phyloP scores from a whole-genome alignment of 2,888 invertebrate species.

The Hirtodrosophila duncani region DNA sequence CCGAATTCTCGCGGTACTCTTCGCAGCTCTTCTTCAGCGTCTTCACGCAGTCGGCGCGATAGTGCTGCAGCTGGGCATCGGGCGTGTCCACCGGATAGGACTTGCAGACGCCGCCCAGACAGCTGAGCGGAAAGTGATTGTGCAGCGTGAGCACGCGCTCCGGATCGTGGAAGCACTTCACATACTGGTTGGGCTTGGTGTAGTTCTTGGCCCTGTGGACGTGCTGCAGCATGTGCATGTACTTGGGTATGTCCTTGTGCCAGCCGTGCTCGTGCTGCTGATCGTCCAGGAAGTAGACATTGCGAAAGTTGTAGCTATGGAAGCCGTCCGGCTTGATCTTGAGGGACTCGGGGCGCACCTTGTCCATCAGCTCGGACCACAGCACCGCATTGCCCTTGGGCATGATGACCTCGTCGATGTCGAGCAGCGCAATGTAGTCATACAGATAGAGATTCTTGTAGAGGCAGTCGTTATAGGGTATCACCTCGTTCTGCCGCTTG shows the following conservation, averaged over 20 bases:
- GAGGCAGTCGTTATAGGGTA: conserved; percentile 97
- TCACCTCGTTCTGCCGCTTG: conserved; percentile 95
- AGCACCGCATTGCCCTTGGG: conserved; percentile 84
- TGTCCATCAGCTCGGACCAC: conserved; percentile 89
- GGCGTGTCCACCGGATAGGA: conserved; percentile 89
- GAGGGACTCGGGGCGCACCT: conserved; percentile 83
- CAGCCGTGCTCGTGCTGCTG: conserved; percentile 88
- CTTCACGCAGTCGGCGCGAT: conserved; percentile 94
- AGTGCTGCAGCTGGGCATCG: conserved; percentile 94
- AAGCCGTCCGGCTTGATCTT: conserved; percentile 82
- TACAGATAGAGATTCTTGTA: conserved; percentile 95
- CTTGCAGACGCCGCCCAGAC: conserved; percentile 90
- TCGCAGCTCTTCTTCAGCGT: conserved; percentile 90
- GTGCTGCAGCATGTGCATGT: conserved; percentile 96
- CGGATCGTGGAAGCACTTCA: conserved; percentile 96
- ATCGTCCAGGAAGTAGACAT: conserved; percentile 95
- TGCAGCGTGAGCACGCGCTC: conserved; percentile 92
- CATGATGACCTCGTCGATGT: conserved; percentile 97
- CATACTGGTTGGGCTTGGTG: conserved; percentile 94
- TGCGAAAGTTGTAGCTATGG: conserved; percentile 90
- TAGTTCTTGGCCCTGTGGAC: conserved; percentile 93
- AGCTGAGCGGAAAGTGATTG: conserved; percentile 94
- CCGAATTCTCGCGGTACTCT: conserved; percentile 88
- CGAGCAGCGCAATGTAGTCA: conserved; percentile 92
- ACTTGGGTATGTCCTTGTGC: conserved; percentile 88